These are phyloP conservation scores for Drosophila gunungcola DNA, from an alignment of 1,140 invertebrate genomes.

Conservation along the genomic window DNA sequence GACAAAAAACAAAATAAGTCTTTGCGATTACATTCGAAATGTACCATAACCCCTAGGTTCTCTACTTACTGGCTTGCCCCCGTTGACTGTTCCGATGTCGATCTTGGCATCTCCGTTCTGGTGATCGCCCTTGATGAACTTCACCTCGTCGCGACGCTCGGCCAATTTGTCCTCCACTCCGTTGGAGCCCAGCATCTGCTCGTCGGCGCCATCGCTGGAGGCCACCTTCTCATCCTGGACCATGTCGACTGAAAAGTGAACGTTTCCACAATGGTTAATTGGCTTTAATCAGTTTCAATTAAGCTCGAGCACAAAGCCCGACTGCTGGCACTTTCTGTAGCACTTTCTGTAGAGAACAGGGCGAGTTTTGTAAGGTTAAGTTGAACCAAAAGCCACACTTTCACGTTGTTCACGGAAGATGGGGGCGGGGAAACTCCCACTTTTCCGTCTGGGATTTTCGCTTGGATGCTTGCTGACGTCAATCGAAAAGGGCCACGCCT, in stretches of 20 bases:
- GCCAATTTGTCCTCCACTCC: constrained; percentile 87
- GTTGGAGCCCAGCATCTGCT: constrained; percentile 87
- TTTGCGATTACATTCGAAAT: not conserved
- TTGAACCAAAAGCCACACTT: constrained; percentile 18
- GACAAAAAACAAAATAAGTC: no score
- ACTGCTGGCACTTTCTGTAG: constrained; percentile 12
- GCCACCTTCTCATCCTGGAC: constrained; percentile 68
- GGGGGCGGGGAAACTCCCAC: not conserved
- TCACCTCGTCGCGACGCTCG: constrained; percentile 88
- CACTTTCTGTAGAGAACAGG: constrained; percentile 18
- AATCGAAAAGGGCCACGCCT: not conserved
- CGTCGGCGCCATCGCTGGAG: constrained; percentile 86
- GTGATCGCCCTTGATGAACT: constrained; percentile 89
- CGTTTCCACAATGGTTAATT: constrained; percentile 43
- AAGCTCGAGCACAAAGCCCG: constrained; percentile 19
- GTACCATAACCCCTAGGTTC: not conserved
- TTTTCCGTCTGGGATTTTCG: constrained; percentile 7
- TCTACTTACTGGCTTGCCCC: constrained; percentile 85
- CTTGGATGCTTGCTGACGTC: constrained; percentile 28
- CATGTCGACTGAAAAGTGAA: constrained; percentile 56
- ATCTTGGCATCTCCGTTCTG: constrained; percentile 95
- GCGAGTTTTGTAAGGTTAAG: constrained; percentile 28
- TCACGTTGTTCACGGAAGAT: not conserved
- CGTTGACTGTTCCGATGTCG: constrained; percentile 89
- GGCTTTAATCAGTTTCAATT: constrained; percentile 64